Base-by-base conservation (phyloP, 2,113 vertebrate genomes). In the Chaetodon trifascialis region DNA sequence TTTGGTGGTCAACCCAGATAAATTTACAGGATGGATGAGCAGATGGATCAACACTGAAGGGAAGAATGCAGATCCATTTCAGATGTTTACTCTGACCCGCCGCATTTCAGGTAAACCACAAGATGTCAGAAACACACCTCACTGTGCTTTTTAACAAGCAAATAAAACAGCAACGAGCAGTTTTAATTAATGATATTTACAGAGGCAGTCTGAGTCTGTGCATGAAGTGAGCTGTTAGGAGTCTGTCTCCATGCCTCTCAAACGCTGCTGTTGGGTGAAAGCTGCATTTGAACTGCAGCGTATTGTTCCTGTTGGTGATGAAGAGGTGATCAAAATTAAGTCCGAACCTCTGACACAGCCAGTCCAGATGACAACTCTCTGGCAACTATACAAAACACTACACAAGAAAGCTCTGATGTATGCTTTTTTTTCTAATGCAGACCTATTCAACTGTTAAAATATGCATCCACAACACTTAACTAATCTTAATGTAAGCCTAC, bases 151-250 rank as follows among this genome's bases (percentile, higher is more conserved):
- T 54, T 7, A 47, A 65, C 36, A 19, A 52, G 59, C 49, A 40
- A 68, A 69, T n/a, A 38, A 67, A 75, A 46, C 40, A 7, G 40
- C 52, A 51, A 51, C 56, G 10, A 11, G 46, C 25, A 0, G 7
- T 19, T 79, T 56, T 34, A 54, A 55, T 71, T 65, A 21, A 40
- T 55, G 52, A 68, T 58, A 21, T 76, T 70, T 36, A 56, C 51
- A 44, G 47, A 58, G 2, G 23, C 8, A 0, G 4, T 44, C 16
- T 9, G 25, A 10, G 55, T 54, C 21, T 58, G 38, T 4, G 40
- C 64, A 49, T 40, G 11, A 65, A 67, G 23, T 17, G 64, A 58
- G 74, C 40, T 17, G 51, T 56, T 46, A 11, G 46, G 65, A 4
- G 16, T 21, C 49, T 36, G 9, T 14, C 63, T 11, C 19, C 6